Base-by-base conservation (phyloP, 2,113 vertebrate species). In the Sterrhoptilus dennistouni region DNA sequence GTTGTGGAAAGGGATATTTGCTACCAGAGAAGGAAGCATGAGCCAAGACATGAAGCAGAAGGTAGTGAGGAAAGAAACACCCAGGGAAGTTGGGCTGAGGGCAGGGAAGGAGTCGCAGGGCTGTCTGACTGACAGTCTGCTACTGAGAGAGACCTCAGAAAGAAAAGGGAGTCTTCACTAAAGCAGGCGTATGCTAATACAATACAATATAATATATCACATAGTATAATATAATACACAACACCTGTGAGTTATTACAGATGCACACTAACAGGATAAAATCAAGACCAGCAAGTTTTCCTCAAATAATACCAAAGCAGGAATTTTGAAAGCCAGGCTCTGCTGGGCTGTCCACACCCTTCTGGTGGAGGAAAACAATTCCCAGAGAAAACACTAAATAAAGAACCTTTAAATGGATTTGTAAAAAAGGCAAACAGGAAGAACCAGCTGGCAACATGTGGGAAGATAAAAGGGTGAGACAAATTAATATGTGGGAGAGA, bases 401-500 rank as follows among this genome's bases (percentile, higher is more conserved):
- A 89, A 90, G 82, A 66, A 36, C 59, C 35, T 90, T 44, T 23
- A 65, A 72, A 80, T 31, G 70, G 35, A 44, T 29, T 89, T 13
- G 29, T 61, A 71, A 63, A 54, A 94, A 79, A 70, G 83, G 40
- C 28, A 52, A 72, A 82, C 90, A 86, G 95, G 96, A 96, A 86
- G 82, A 97, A 96, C 96, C 90, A 90, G 96, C 85, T 88, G 85
- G 87, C 52, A 95, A 59, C 54, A 83, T 20, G 87, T 95, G 64
- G 95, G 96, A 91, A 90, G 95, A 96, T 96, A 93, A 94, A 97
- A 96, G 95, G 52, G 33, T 38, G 74, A 96, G 88, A 94, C 79
- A 86, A 90, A 94, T 80, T 53, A 93, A 83, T 57, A 63, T 5
- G 92, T 93, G 93, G 90, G 82, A 90, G 95, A 95, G 75, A 54